Conservation (phyloP, 2,888 invertebrate species). For the Nomada ferruginata region DNA sequence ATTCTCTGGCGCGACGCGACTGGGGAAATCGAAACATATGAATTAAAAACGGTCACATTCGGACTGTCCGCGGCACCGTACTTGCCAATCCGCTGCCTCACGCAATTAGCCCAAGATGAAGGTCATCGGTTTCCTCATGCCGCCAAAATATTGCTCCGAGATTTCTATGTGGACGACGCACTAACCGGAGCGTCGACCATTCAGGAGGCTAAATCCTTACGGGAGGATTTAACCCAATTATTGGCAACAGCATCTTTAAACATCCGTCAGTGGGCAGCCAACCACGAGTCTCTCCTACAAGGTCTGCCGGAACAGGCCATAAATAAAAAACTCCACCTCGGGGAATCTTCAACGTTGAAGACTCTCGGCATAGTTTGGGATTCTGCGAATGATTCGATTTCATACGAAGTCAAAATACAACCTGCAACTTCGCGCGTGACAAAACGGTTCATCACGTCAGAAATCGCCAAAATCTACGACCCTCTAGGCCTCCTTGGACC, state of each 20-base stretch:
- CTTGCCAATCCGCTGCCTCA: constrained; percentile 53
- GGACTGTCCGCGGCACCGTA: constrained; percentile 70
- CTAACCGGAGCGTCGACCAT: constrained; percentile 40
- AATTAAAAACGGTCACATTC: constrained; percentile 71
- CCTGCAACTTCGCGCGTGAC: background rate
- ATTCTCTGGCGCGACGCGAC: constrained; percentile 72
- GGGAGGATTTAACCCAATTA: constrained; percentile 39
- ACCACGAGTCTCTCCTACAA: constrained; percentile 39
- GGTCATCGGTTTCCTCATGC: constrained; percentile 29
- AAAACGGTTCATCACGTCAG: constrained; percentile 26
- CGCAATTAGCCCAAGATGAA: constrained; percentile 53
- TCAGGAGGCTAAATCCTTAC: constrained; percentile 27
- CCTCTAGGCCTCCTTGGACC: constrained; percentile 63
- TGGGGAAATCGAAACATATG: constrained; percentile 43
- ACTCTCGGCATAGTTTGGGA: constrained; percentile 57
- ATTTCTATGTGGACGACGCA: constrained; percentile 62
- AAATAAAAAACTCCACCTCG: constrained; percentile 33
- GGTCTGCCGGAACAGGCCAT: constrained; percentile 27
- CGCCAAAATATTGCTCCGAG: background rate
- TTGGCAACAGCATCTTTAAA: constrained; percentile 46
- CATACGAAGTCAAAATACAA: constrained; percentile 30
- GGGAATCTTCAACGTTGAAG: constrained; percentile 28
- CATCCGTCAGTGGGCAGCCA: constrained; percentile 65
- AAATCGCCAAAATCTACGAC: constrained; percentile 65
- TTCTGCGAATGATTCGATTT: constrained; percentile 44